A percentile compares a stretch with the other conserved stretches of the same genome.
phyloP scores from a whole-genome alignment of 2,888 invertebrate genomes.

The Loripinus fragilis region DNA sequence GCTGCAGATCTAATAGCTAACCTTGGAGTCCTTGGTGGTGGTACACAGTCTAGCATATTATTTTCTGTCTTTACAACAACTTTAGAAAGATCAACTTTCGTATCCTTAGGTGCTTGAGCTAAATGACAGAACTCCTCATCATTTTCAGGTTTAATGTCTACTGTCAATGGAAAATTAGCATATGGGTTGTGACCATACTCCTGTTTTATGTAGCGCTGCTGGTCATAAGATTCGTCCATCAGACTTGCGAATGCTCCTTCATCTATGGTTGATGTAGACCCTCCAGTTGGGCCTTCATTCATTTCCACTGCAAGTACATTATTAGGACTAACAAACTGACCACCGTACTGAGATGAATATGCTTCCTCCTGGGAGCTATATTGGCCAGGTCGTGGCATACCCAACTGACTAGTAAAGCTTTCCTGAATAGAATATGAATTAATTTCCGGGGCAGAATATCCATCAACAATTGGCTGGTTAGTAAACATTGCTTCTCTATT shows the following conservation, averaged over 20 bases:
- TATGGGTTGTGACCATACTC: conserved; percentile 45
- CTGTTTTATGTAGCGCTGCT: conserved; percentile 38
- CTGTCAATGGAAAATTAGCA: conserved; percentile 57
- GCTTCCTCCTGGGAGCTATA: conserved; percentile 41
- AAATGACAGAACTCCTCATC: conserved; percentile 80
- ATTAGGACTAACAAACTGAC: conserved; percentile 59
- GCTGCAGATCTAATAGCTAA: conserved; percentile 55
- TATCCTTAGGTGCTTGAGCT: conserved; percentile 57
- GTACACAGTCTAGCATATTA: conserved; percentile 9
- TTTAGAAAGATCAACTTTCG: conserved; percentile 13
- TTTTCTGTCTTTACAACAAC: background rate
- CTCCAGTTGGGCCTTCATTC: conserved; percentile 16
- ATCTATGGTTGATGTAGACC: conserved; percentile 69
- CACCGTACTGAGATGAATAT: conserved; percentile 45
- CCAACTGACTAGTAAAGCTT: conserved; percentile 43
- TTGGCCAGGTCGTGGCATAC: conserved; percentile 40
- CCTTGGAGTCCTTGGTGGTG: conserved; percentile 47
- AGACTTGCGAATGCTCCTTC: conserved; percentile 72
- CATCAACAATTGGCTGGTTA: conserved; percentile 48
- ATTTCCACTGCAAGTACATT: conserved; percentile 56
- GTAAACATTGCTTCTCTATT: conserved; percentile 53
- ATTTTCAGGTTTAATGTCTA: conserved; percentile 61
- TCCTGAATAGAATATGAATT: conserved; percentile 39
- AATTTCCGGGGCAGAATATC: conserved; percentile 35
- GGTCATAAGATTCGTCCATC: conserved; percentile 58